A percentile compares a stretch with the other conserved stretches of the same genome.
phyloP scores from a whole-genome alignment of 64 coral and sea anemone species.

The Pocillopora verrucosa region DNA sequence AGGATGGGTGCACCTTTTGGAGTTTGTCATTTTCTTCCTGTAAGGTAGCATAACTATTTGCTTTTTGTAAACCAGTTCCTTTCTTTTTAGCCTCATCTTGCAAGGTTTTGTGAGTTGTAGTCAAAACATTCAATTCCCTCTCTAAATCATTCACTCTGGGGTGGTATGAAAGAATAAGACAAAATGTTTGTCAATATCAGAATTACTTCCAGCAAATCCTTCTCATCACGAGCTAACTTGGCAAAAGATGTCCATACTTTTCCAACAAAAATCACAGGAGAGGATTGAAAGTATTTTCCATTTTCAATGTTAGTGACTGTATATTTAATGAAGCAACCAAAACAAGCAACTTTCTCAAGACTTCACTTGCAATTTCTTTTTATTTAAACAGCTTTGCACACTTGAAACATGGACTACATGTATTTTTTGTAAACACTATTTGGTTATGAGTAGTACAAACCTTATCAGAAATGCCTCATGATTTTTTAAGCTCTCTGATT shows the following conservation, averaged over 20 bases:
- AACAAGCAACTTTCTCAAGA: no score
- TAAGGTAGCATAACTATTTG: background rate
- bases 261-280: no score
- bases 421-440: no score
- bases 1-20: background rate
- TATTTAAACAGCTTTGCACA: no score
- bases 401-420: no score
- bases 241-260: no score
- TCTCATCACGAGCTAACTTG: background rate
- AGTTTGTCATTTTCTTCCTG: slow-evolving; percentile 17
- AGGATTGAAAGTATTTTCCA: no score
- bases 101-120: background rate
- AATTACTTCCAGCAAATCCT: background rate
- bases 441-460: background rate
- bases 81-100: slow-evolving; percentile 8
- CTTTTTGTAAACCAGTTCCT: slow-evolving; percentile 13
- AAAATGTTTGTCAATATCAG: background rate
- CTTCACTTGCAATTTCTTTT: no score
- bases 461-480: background rate
- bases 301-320: no score
- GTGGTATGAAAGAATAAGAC: background rate
- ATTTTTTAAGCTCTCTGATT: slow-evolving; percentile 30
- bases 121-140: background rate
- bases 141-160: slow-evolving; percentile 25
- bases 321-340: no score